These are phyloP conservation scores for Polyodon spathula DNA, from an alignment of 2,113 vertebrate genomes.

Conservation along the genomic window DNA sequence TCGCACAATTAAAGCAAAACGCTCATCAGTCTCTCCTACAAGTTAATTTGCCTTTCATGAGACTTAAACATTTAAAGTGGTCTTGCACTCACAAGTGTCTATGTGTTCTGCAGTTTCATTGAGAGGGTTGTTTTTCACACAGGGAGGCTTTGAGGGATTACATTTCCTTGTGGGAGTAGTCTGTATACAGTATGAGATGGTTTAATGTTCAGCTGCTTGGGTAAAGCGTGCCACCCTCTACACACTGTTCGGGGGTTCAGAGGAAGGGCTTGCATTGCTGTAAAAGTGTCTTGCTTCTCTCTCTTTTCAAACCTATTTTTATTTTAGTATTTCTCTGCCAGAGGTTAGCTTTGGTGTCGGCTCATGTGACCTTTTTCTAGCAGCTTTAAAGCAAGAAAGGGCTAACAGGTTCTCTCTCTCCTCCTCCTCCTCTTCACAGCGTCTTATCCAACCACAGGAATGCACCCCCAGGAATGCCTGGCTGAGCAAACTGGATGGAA, in stretches of 20 bases:
- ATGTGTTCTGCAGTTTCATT: neutral
- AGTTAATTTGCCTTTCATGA: neutral
- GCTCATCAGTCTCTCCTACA: no score
- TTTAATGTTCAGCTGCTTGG: neutral
- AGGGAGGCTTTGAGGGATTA: slow-evolving; percentile 9
- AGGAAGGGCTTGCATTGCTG: neutral
- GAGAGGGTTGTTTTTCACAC: slow-evolving; percentile 10
- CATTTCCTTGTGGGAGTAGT: slow-evolving; percentile 13
- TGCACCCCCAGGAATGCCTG: slow-evolving; percentile 67
- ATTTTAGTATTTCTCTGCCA: neutral
- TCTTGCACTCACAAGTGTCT: neutral
- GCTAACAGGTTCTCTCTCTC: neutral
- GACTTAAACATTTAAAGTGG: neutral
- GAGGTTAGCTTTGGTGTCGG: slow-evolving; percentile 5
- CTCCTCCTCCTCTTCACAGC: slow-evolving; percentile 4
- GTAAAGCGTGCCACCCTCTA: neutral
- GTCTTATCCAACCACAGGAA: slow-evolving; percentile 63
- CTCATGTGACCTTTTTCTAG: slow-evolving; percentile 10
- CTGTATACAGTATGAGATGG: neutral
- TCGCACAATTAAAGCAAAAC: no score
- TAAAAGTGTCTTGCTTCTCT: neutral
- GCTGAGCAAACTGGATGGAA: slow-evolving; percentile 65
- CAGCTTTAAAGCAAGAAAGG: slow-evolving; percentile 17
- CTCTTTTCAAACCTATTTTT: neutral
- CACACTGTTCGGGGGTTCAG: neutral